Base-by-base conservation (phyloP, 53 echinoderm and acorn worm species). In the Echinarachnius parma region DNA sequence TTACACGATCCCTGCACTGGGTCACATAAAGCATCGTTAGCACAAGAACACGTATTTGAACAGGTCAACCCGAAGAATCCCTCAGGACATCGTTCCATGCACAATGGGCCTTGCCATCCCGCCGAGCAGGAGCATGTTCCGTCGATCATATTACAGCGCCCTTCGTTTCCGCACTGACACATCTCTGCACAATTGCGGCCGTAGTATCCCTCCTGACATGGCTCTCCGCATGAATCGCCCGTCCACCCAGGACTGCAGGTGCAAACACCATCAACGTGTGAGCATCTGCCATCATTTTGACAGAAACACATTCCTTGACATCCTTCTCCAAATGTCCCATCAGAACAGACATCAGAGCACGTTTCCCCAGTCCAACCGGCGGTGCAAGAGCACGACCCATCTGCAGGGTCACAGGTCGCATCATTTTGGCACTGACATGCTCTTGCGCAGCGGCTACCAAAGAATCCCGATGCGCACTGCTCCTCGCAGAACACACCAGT, bases 251-350 rank as follows among this genome's bases (percentile, higher is more conserved):
- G 66, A 21, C 75, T 64, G 61, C 96, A 90, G 8, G 33, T 24
- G 57, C 96, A 95, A n/a, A 46, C 44, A 11, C 96, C 96, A 2
- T 71, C 83, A 3, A 82, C 56, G 26, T 57, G 82, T 60, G 90
- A 60, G 69, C 96, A 95, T 25, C n/a, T 34, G 0, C 68, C 82
- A 3, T 67, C 79, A 48, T 82, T 76, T 30, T 59, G 58, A 78
- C 96, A 95, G 2, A 36, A 31, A 59, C 96, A 95, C 25, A 1
- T 33, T 23, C 80, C 74, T 15, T 54, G 58, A 75, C 96, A 95
- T 27, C 80, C 47, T 27, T 75, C 50, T 0, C 96, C 96, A 55
- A 66, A 95, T 19, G 32, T 48, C 29, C 66, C 72, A 9, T 19
- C 11, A 5, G 82, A 64, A 53, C 96, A 95, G 57, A 62, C 76